Conservation (phyloP, 2,888 invertebrate genomes). For the Lycia hirtaria region DNA sequence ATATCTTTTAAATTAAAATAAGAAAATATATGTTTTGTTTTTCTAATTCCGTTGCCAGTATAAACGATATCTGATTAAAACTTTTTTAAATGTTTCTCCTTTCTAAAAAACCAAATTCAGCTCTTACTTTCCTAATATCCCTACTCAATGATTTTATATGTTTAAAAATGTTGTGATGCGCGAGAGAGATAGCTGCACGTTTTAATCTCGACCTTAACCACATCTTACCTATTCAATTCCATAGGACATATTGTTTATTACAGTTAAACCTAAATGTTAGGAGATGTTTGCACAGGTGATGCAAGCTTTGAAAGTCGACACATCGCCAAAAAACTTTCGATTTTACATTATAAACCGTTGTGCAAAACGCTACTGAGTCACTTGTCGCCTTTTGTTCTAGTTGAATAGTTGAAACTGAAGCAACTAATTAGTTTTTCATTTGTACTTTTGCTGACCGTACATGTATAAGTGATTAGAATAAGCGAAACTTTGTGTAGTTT, state of each 20-base stretch:
- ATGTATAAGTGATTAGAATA: neutral
- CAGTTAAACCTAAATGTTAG: neutral
- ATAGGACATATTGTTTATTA: conserved; percentile 2
- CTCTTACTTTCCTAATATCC: too few relatives aligned
- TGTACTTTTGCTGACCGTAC: neutral
- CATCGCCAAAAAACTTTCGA: conserved; percentile 44
- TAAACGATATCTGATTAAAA: too few relatives aligned
- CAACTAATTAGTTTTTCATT: neutral
- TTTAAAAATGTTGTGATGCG: too few relatives aligned
- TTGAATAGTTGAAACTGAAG: conserved; percentile 16
- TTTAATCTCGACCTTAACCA: too few relatives aligned
- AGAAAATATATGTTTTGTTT: too few relatives aligned
- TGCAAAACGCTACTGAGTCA: conserved; percentile 38
- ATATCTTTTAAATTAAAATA: too few relatives aligned
- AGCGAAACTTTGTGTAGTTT: neutral
- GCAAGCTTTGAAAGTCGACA: conserved; percentile 43
- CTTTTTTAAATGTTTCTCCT: too few relatives aligned
- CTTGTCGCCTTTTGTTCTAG: conserved; percentile 18
- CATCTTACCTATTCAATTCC: too few relatives aligned
- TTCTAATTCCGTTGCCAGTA: too few relatives aligned
- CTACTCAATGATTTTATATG: too few relatives aligned
- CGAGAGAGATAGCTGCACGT: too few relatives aligned
- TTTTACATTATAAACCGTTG: conserved; percentile 38
- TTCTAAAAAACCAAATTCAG: too few relatives aligned
- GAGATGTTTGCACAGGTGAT: conserved; percentile 36